Conservation (phyloP, 2,797 vertebrate species). For the Remorina albescens region DNA sequence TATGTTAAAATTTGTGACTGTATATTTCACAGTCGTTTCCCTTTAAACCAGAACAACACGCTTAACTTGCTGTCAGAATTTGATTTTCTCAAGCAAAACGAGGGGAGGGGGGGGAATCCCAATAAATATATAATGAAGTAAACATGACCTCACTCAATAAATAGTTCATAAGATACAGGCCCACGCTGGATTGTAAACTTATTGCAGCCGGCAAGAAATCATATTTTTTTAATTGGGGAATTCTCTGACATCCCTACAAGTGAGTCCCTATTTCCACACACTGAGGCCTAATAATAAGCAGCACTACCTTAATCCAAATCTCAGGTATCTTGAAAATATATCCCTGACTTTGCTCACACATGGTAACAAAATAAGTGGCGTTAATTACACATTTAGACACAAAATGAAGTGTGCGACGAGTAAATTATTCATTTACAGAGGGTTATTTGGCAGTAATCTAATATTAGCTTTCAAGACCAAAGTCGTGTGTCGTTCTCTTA, state of each 20-base stretch:
- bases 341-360: slow-evolving; percentile 81
- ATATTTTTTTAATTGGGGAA: slow-evolving; percentile 65
- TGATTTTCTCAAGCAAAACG: slow-evolving; percentile 86
- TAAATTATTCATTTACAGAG: slow-evolving; percentile 94
- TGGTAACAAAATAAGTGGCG: slow-evolving; percentile 88
- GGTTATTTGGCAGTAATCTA: slow-evolving; percentile 92
- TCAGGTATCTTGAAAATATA: slow-evolving; percentile 71
- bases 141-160: slow-evolving; percentile 96
- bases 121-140: slow-evolving; percentile 98
- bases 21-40: slow-evolving; percentile 73
- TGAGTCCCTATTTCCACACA: slow-evolving; percentile 61
- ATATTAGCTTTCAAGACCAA: slow-evolving; percentile 88
- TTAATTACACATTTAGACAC: slow-evolving; percentile 90
- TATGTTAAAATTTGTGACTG: slow-evolving; percentile 68
- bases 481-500: slow-evolving; percentile 77
- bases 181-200: slow-evolving; percentile 84
- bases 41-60: slow-evolving; percentile 77
- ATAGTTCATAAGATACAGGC: slow-evolving; percentile 88
- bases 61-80: slow-evolving; percentile 82
- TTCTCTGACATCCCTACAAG: slow-evolving; percentile 61
- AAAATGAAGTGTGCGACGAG: slow-evolving; percentile 90
- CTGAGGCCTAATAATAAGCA: slow-evolving; percentile 67
- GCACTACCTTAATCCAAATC: slow-evolving; percentile 55
- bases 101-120: slow-evolving; percentile 90
- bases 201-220: slow-evolving; percentile 71